These are phyloP conservation scores for Diprion similis DNA, from an alignment of 1,140 invertebrate species.

Conservation along the genomic window DNA sequence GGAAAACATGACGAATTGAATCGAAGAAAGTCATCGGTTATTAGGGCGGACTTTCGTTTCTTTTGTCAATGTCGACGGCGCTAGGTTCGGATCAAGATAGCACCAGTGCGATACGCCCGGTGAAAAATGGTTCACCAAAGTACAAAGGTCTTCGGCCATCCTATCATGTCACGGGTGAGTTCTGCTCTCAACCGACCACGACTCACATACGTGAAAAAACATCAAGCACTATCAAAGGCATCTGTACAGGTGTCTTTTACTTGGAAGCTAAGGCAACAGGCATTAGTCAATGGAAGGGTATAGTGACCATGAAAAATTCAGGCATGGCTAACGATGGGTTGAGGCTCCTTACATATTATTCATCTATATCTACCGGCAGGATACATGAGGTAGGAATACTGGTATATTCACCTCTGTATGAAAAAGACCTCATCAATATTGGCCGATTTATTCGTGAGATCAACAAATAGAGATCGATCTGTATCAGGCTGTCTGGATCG, in stretches of 20 bases:
- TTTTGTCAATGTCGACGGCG: not conserved
- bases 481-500: no score
- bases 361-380: no score
- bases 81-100: no score
- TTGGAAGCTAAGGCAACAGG: not conserved
- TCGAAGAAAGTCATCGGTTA: not conserved
- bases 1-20: not conserved
- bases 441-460: no score
- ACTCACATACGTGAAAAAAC: not conserved
- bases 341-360: not conserved
- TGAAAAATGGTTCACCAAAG: no score
- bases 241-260: constrained; percentile 2
- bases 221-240: not conserved
- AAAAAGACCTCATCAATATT: no score
- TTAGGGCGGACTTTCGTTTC: not conserved
- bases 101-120: no score
- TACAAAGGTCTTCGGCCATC: no score
- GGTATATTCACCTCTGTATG: no score
- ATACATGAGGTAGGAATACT: no score
- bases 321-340: not conserved
- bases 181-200: not conserved
- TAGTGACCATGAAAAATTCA: not conserved
- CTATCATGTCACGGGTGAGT: no score
- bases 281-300: not conserved
- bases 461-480: no score